Evolutionary conservation across 2,113 vertebrate species (phyloP), one percentile per base, ranked within the genome.

Genomic region (Salvelinus alpinus): DNA sequence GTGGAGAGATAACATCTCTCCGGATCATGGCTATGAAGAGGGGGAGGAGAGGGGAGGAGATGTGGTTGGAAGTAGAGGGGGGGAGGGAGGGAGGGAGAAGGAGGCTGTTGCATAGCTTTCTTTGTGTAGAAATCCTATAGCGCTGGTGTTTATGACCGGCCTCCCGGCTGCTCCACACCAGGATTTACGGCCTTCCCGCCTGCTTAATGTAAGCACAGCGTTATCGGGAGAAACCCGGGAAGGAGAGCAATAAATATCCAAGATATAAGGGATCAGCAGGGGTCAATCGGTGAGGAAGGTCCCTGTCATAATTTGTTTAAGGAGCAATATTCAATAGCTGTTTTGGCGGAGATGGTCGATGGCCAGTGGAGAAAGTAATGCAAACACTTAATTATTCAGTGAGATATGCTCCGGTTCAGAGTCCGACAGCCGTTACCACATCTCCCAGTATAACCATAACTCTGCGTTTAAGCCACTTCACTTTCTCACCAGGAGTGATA

Each of bases 271-370:
- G 91, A 87, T 92, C 87, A 89, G 65, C 77, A 85, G 78, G 87
- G 91, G 90, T 93, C 88, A 82, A 88, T 73, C 65, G 12, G 75
- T 8, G 31, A 83, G 85, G 91, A 90, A 92, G 84, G 92, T 91
- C 88, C 89, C 93, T 92, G 90, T 95, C 93, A 93, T 96, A 94
- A 94, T 95, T 95, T 95, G 90, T 95, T 95, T 94, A 78, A 94
- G 91, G 90, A 92, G 84, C 86, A 84, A 79, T 93, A 89, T 92
- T 89, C 90, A 92, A 92, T 92, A 86, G 85, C 79, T 89, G 85
- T 92, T 93, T 80, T 88, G 92, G 79, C 87, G 91, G 83, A 88
- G 90, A 87, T 89, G 87, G 89, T 90, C 85, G 75, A 78, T 92
- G 91, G 90, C 92, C 89, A 86, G 72, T 18, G 34, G 84, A 92